Percentiles rank a stretch among this genome's conserved stretches.
phyloP scores from a whole-genome alignment of 2,797 vertebrate species.

The Vireo griseus region DNA sequence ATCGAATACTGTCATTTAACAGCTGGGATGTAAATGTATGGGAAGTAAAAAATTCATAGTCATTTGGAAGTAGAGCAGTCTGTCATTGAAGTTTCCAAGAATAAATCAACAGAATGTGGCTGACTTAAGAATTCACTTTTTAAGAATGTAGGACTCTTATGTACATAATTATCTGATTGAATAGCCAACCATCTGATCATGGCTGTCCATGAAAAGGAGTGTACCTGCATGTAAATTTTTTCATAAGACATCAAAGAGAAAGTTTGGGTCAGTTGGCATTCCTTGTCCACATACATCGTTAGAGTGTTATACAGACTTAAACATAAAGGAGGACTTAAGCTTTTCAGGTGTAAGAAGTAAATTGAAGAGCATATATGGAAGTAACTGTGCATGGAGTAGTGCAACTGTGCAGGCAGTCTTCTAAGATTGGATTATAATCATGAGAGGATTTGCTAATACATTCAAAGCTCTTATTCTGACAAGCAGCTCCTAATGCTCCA shows the following conservation, averaged over 20 bases:
- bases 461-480: not conserved
- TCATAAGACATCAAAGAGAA: not conserved
- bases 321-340: not conserved
- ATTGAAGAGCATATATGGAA: not conserved
- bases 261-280: not conserved
- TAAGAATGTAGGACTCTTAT: not conserved
- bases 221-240: not conserved
- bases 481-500: not conserved
- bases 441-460: not conserved
- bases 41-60: not conserved
- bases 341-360: not conserved
- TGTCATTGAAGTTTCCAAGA: not conserved
- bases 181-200: not conserved
- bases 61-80: not conserved
- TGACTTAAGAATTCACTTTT: not conserved
- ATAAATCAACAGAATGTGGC: not conserved
- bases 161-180: not conserved
- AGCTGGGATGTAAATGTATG: not conserved
- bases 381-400: not conserved
- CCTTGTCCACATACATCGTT: accelerated
- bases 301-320: not conserved
- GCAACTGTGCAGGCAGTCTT: too few species aligned
- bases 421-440: not conserved
- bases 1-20: not conserved
- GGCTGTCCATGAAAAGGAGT: not conserved